These are phyloP conservation scores for Monarcha castaneiventris DNA, from an alignment of 2,113 vertebrate genomes.

Conservation along the genomic window DNA sequence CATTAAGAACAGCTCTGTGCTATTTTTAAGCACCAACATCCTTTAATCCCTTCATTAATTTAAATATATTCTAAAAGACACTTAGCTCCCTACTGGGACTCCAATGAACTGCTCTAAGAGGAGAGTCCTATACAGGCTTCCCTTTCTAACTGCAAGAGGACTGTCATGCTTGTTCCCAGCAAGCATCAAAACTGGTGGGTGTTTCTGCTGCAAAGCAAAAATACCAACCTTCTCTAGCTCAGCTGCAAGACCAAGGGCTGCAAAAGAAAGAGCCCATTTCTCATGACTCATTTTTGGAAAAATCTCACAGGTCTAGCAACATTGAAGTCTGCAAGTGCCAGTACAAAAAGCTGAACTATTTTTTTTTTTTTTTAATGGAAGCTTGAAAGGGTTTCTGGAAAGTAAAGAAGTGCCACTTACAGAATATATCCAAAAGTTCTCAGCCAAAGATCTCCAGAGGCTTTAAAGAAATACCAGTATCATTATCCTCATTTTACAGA, in stretches of 20 bases:
- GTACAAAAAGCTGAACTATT: background rate
- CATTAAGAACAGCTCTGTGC: background rate
- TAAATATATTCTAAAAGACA: conserved; percentile 40
- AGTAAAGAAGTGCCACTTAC: background rate
- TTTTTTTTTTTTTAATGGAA: background rate
- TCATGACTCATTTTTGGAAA: background rate
- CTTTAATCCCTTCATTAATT: conserved; percentile 41
- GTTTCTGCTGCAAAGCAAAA: background rate
- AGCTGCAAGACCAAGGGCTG: background rate
- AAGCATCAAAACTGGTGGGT: background rate
- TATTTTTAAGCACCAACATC: conserved; percentile 24
- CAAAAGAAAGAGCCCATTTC: background rate
- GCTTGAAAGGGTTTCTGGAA: background rate
- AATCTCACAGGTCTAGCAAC: background rate
- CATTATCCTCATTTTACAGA: background rate
- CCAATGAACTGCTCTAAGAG: background rate
- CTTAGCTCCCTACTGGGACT: conserved; percentile 1
- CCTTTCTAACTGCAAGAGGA: background rate
- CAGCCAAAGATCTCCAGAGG: background rate
- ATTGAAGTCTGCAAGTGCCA: background rate
- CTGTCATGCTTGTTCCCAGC: rapidly evolving
- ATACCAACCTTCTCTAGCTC: background rate
- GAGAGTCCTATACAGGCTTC: background rate
- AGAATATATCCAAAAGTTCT: background rate
- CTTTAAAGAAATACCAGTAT: background rate